A percentile compares a stretch with the other conserved stretches of the same genome.
Evolutionary conservation across 2,888 invertebrate species (phyloP).

Genomic region (Chaetogeoica ovagalla): DNA sequence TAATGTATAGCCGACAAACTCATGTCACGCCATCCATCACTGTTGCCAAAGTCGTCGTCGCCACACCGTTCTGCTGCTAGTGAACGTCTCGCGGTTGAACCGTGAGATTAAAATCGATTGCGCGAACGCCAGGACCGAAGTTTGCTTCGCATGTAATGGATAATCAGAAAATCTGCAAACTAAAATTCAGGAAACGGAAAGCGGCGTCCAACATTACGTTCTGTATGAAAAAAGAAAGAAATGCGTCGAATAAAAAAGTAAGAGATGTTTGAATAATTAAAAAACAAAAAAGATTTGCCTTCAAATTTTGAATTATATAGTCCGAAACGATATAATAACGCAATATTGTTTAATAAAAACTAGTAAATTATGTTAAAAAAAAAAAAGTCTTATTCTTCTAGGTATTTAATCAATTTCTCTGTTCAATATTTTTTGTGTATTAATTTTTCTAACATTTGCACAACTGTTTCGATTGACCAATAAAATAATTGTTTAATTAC

Average conservation of each 20-base stretch:
- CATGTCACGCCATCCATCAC: neutral
- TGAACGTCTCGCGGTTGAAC: neutral
- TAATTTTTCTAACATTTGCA: no score
- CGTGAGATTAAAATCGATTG: neutral
- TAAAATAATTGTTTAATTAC: neutral
- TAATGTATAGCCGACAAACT: neutral
- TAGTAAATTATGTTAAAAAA: no score
- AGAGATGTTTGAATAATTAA: neutral
- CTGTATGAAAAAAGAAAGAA: conserved; percentile 62
- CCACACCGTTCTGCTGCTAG: neutral
- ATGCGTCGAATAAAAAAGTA: conserved; percentile 62
- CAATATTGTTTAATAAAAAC: no score
- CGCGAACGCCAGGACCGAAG: neutral
- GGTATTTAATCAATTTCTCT: no score
- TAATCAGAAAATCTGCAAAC: conserved; percentile 40
- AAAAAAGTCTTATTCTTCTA: no score
- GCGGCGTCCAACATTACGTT: conserved; percentile 58
- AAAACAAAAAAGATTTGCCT: no score
- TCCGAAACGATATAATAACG: no score
- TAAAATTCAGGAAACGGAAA: conserved; percentile 56
- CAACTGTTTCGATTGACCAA: neutral
- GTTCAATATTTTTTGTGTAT: no score
- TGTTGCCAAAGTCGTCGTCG: neutral
- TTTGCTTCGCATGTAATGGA: conserved; percentile 44
- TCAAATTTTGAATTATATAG: no score